phyloP scores from a whole-genome alignment of 2,888 invertebrate species.

The Drosophila algonquin region DNA sequence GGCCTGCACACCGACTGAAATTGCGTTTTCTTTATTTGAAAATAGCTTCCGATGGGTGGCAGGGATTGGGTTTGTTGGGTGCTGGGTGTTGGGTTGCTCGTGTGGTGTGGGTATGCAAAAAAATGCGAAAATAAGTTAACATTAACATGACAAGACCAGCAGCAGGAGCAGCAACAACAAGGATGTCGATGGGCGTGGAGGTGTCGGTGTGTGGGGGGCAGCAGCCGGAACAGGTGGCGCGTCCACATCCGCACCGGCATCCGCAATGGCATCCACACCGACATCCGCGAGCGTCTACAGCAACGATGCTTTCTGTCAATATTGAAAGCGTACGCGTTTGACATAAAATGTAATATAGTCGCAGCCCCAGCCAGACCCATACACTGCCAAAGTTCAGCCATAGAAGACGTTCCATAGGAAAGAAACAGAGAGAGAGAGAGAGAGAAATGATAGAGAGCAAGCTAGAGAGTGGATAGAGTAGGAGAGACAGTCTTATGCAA shows the following conservation, averaged over 20 bases:
- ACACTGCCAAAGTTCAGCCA: slow-evolving; percentile 19
- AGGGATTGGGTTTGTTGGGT: background rate
- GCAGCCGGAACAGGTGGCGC: slow-evolving; percentile 55
- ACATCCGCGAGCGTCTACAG: slow-evolving; percentile 34
- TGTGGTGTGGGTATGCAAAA: slow-evolving; percentile 25
- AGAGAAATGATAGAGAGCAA: background rate
- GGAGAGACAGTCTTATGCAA: slow-evolving; percentile 1
- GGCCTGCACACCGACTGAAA: slow-evolving; percentile 31
- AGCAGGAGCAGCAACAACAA: background rate
- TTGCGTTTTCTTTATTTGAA: slow-evolving; percentile 56
- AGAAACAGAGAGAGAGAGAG: background rate
- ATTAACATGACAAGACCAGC: slow-evolving; percentile 63
- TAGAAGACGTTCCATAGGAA: slow-evolving; percentile 14
- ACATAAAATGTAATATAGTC: slow-evolving; percentile 80
- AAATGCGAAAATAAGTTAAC: slow-evolving; percentile 71
- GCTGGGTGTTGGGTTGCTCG: background rate
- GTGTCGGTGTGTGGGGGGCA: background rate
- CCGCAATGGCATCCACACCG: slow-evolving; percentile 35
- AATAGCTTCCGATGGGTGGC: slow-evolving; percentile 23
- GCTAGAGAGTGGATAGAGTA: background rate
- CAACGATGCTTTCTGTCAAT: slow-evolving; percentile 72
- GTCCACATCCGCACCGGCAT: slow-evolving; percentile 25
- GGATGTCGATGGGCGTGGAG: background rate
- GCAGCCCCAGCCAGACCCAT: slow-evolving; percentile 36
- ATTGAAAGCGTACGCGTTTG: slow-evolving; percentile 76